A percentile compares a stretch with the other conserved stretches of the same genome.
These are phyloP conservation scores for Colostygia pectinataria DNA, from an alignment of 2,888 invertebrate genomes.

Conservation along the genomic window DNA sequence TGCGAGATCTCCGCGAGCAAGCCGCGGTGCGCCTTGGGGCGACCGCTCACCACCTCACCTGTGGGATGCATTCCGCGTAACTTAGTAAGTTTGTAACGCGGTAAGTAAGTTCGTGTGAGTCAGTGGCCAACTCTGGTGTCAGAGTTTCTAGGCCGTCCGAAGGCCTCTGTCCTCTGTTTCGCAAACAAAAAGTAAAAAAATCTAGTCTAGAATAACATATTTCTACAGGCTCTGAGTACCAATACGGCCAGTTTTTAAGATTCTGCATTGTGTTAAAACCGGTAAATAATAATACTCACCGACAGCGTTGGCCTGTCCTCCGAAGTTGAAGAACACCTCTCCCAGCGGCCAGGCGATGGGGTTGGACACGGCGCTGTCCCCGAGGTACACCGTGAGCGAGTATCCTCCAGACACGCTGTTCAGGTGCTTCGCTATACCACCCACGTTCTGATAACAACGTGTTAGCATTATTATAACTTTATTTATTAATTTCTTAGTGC, in stretches of 20 bases:
- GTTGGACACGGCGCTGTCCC: constrained; percentile 95
- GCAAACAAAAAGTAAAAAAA: too few relatives aligned
- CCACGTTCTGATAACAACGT: constrained; percentile 85
- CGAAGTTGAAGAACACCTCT: constrained; percentile 89
- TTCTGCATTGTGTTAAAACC: too few relatives aligned
- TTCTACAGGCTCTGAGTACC: too few relatives aligned
- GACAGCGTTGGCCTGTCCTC: constrained; percentile 62
- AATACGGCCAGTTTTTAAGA: too few relatives aligned
- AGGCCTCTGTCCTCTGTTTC: too few relatives aligned
- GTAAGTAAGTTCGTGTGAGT: too few relatives aligned
- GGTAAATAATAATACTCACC: constrained; percentile 44
- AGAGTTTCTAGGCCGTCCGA: too few relatives aligned
- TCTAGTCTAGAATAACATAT: too few relatives aligned
- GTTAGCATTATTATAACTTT: neutral
- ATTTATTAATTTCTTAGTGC: too few relatives aligned
- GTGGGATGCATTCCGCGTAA: neutral
- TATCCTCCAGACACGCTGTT: constrained; percentile 90
- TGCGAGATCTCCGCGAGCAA: constrained; percentile 87
- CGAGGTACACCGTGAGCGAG: constrained; percentile 92
- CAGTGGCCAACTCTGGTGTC: too few relatives aligned
- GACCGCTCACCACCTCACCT: constrained; percentile 15
- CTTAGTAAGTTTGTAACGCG: too few relatives aligned
- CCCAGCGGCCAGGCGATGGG: constrained; percentile 95
- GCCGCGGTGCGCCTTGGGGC: constrained; percentile 52
- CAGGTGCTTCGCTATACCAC: constrained; percentile 90